Evolutionary conservation across 2,888 invertebrate genomes (phyloP), one percentile per base, ranked within the genome.

Genomic region (Timema cristinae): DNA sequence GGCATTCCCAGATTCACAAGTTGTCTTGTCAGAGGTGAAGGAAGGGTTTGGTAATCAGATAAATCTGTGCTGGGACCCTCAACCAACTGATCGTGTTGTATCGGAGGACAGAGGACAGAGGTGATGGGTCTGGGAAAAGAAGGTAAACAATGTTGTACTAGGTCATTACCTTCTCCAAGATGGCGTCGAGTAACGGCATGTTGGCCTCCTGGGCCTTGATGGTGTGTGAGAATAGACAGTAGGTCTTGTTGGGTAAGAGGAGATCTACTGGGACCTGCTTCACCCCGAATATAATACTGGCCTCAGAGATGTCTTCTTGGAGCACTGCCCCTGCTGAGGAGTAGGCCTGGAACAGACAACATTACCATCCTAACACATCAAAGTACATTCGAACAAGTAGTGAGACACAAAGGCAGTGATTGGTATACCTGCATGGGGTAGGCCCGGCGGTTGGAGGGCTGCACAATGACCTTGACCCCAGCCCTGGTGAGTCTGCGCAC

Each of bases 191-290:
- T 78, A 99, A 86, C 0, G 96, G 91, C 98, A 99, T 98, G 81
- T 99, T 99, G 59, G 91, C 91, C 80, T 97, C 97, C 82, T 99
- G 99, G 0, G 98, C 99, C 83, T 99, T 99, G 78, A 99, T 99
- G 0, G 98, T 99, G 82, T 99, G 99, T 0, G 98, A 98, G 83
- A 99, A 99, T 83, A 99, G 94, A 79, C 97, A 97, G 81, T 98
- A 99, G 0, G 99, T 98, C 84, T 97, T 98, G 80, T 97, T 92
- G 0, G 98, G 96, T 74, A 98, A 91, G 10, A 99, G 86, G 59
- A 93, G 89, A 79, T 97, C 97, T 9, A 95, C 89, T 0, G 98
- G 98, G 0, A 93, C 92, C 82, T 95, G 94, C 80, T 99, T 99
- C 6, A 99, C 99, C 0, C 99, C 98, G 79, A 99, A 95, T 78